Conservation (phyloP, 2,888 invertebrate genomes). For the Ctenicera cuprea region DNA sequence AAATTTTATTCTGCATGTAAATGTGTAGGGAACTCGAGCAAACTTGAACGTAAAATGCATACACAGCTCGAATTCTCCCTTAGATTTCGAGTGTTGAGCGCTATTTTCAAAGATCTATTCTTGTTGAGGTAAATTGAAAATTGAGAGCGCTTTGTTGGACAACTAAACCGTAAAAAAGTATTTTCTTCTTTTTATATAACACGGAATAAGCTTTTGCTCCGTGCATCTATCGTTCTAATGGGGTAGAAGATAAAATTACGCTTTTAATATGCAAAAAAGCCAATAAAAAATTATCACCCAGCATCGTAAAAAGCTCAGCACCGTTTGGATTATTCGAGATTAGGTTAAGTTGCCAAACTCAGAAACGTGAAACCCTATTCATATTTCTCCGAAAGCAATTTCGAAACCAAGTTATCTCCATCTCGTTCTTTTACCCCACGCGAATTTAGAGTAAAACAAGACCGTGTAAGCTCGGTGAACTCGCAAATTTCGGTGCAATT, state of each 20-base stretch:
- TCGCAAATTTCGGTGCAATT: slow-evolving; percentile 28
- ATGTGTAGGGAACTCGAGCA: slow-evolving; percentile 29
- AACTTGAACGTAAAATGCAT: slow-evolving; percentile 26
- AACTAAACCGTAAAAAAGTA: not conserved
- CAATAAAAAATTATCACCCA: slow-evolving; percentile 39
- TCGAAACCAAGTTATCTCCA: not conserved
- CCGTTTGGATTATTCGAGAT: slow-evolving; percentile 40
- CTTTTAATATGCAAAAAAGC: slow-evolving; percentile 35
- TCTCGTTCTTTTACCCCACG: not conserved
- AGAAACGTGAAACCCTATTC: slow-evolving; percentile 28
- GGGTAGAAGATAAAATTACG: slow-evolving; percentile 13
- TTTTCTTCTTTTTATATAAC: not conserved
- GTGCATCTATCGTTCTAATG: not conserved
- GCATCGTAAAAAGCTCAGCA: slow-evolving; percentile 34
- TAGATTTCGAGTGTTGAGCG: slow-evolving; percentile 9
- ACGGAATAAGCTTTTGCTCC: not conserved
- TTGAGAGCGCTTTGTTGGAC: not conserved
- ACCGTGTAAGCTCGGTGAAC: slow-evolving; percentile 12
- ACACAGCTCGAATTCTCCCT: slow-evolving; percentile 20
- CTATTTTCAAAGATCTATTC: not conserved
- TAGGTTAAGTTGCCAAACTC: slow-evolving; percentile 40
- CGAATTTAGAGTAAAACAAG: not conserved
- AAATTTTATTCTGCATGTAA: slow-evolving; percentile 41
- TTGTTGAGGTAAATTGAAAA: slow-evolving; percentile 3
- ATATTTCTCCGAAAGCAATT: slow-evolving; percentile 16